Evolutionary conservation across 1,140 invertebrate species (phyloP), one percentile per base, ranked within the genome.

Genomic region (Bombus picipes): DNA sequence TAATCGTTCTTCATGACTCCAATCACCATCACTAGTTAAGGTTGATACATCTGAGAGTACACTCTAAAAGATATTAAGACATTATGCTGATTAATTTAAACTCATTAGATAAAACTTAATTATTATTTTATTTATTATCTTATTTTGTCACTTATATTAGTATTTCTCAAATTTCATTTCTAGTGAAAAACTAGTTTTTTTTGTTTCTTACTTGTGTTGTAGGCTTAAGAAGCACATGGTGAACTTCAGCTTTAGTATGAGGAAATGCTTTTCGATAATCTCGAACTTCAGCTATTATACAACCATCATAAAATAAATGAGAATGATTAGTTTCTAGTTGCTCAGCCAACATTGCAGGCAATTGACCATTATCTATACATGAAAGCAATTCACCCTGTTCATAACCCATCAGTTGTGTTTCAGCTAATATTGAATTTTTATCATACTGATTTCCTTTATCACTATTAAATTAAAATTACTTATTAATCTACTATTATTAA

Each of bases 261-360:
- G 96, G 96, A 95, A 97, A 97, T 85, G 96, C 96, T 94, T 98
- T 97, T 88, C 98, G 96, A 93, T 98, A 98, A 95, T 99, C 98
- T 92, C 98, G 96, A 87, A 99, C 96, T 96, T 99, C 98, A 87
- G 97, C 97, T 92, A 99, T 98, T 72, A 99, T 97, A 95, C 98
- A 99, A 47, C 98, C 98, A 88, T 97, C 97, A 93, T 99, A 98
- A 95, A 98, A 99, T 37, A 99, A 96, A 94, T 97, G 97, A 37
- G 97, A 97, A 89, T 97, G 97, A 90, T 97, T 97, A 80, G 97
- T 96, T 92, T 98, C 98, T 71, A 99, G 94, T 81, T 98, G 95
- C 94, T 99, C 98, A 85, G 98, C 96, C 53, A 99, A 95, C 90
- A 97, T 96, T 81, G 98, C 97, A 75, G 98, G 98, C 92, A 99